Evolutionary conservation across 2,113 vertebrate species (phyloP).

Genomic region (Hemicordylus capensis): DNA sequence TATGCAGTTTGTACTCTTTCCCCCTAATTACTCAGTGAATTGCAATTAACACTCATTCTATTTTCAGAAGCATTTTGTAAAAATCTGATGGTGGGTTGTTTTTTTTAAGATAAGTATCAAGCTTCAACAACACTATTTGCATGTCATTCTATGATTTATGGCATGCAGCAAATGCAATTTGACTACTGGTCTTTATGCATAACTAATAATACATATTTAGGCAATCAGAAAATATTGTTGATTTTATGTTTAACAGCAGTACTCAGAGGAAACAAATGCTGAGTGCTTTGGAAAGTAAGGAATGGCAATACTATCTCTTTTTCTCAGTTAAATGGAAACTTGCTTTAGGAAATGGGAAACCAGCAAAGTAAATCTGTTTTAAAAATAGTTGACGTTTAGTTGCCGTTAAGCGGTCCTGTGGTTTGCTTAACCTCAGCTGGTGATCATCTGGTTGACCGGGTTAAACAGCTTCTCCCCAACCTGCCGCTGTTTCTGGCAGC

Average conservation of each 20-base stretch:
- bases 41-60: constrained; percentile 26
- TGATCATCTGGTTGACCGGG: too few species aligned
- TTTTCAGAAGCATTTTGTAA: constrained; percentile 31
- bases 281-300: background rate
- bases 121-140: background rate
- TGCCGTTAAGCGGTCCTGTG: too few species aligned
- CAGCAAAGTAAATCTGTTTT: constrained; percentile 19
- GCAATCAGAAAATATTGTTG: background rate
- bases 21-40: constrained; percentile 32
- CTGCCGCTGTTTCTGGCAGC: too few species aligned
- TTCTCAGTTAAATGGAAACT: constrained; percentile 28
- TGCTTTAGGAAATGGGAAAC: constrained; percentile 13
- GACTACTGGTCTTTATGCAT: background rate
- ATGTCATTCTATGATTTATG: background rate
- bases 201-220: constrained; percentile 5
- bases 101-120: background rate
- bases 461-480: too few species aligned
- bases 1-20: constrained; percentile 7
- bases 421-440: too few species aligned
- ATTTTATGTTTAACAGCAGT: background rate
- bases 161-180: background rate
- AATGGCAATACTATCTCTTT: background rate
- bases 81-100: background rate
- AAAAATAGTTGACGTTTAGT: too few species aligned
- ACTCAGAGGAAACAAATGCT: background rate